Evolutionary conservation across 2,797 vertebrate genomes (phyloP), one percentile per base, ranked within the genome.

Genomic region (Cheirogaleus major): DNA sequence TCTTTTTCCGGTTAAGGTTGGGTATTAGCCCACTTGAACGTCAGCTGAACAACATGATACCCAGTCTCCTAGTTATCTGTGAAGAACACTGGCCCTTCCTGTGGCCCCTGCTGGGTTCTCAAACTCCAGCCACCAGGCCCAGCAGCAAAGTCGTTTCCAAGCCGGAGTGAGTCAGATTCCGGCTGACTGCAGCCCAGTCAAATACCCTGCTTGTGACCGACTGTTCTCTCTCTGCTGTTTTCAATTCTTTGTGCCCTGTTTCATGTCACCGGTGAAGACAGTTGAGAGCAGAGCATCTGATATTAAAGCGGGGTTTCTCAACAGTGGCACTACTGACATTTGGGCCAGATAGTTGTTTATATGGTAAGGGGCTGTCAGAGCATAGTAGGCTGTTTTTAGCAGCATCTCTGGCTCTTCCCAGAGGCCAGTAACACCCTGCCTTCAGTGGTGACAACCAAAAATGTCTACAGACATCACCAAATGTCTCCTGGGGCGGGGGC

Each of bases 1-100:
- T 90, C 89, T 80, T 83, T 82, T 86, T 93, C 88, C 86, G 93
- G 38, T 50, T 57, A 69, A 82, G 50, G 41, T 6, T 95, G 96
- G 78, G 12, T 25, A 69, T 86, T 25, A 55, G 92, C 90, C 86
- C 25, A 25, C 81, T 91, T 63, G 30, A 70, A 8, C 23, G 89
- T 95, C 91, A 91, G 95, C 91, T 84, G 92, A 93, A 45, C 70
- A 70, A 72, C 59, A 55, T 61, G 38, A 67, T 17, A 90, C 82
- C 95, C 82, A 87, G 52, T 65, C 89, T 97, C 91, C 89, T 73
- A 45, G 80, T 95, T 96, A 96, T 95, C 96, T 59, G 22, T 69
- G 88, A 80, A 91, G 85, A 89, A 88, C 63, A 15, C 0, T 59
- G 73, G 81, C 84, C 63, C 95, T 83, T 72, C 86, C 81, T 50